Evolutionary conservation across 2,113 vertebrate species (phyloP).

Genomic region (Leucosticte australis): DNA sequence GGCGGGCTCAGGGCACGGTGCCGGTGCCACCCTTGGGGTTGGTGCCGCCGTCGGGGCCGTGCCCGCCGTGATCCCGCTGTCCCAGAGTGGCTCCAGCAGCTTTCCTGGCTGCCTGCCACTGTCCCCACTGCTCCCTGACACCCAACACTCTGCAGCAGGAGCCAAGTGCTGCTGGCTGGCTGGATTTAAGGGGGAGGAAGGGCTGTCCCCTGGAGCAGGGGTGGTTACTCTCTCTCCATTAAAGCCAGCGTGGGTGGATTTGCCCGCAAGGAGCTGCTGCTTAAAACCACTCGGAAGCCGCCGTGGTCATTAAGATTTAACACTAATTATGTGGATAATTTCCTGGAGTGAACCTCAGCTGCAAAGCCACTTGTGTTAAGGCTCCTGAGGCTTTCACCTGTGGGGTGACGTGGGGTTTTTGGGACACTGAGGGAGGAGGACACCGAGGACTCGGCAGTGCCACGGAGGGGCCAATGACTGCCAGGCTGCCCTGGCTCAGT

Average conservation of each 20-base stretch:
- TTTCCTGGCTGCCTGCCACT: not conserved
- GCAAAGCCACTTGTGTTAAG: not conserved
- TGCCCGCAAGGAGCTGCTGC: not conserved
- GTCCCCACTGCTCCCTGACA: not conserved
- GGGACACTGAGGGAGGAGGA: not conserved
- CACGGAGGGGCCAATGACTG: conserved; percentile 66
- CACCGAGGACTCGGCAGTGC: not conserved
- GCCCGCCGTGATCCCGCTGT: not conserved
- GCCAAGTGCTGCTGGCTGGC: not conserved
- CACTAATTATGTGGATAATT: not conserved
- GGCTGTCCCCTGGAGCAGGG: rapidly evolving
- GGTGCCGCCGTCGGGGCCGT: not conserved
- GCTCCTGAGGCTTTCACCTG: not conserved
- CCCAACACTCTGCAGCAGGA: not conserved
- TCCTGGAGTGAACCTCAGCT: not conserved
- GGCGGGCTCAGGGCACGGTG: not conserved
- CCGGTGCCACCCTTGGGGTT: not conserved
- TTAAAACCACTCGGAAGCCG: not conserved
- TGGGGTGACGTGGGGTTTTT: rapidly evolving
- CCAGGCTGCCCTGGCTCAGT: conserved; percentile 99
- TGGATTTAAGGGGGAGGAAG: not conserved
- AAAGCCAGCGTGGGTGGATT: not conserved
- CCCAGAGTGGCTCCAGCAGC: not conserved
- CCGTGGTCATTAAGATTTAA: not conserved
- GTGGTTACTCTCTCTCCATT: too few relatives aligned